phyloP scores from a whole-genome alignment of 2,888 invertebrate species.

The Campoplex nolae region DNA sequence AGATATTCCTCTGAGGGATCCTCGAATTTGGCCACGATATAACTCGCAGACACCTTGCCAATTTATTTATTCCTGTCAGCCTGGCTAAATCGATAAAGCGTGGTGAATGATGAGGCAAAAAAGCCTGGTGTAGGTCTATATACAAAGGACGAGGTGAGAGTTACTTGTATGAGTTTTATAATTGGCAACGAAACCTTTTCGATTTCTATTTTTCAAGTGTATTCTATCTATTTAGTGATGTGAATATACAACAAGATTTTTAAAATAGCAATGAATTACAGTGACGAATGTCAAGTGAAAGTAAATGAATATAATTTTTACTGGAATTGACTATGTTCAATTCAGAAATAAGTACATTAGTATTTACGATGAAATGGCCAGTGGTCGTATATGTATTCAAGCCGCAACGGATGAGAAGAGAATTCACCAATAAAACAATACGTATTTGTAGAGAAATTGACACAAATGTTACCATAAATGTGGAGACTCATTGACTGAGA shows the following conservation, averaged over 20 bases:
- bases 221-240: background rate
- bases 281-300: background rate
- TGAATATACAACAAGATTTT: background rate
- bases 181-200: background rate
- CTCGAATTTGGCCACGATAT: constrained; percentile 53
- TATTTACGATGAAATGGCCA: background rate
- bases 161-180: constrained; percentile 6
- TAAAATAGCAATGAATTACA: background rate
- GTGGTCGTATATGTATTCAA: background rate
- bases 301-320: background rate
- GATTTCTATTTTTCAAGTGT: background rate
- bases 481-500: constrained; percentile 10
- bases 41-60: constrained; percentile 49
- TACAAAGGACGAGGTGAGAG: background rate
- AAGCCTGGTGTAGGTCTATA: background rate
- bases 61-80: constrained; percentile 54
- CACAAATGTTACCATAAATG: background rate
- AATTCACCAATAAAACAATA: background rate
- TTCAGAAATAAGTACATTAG: background rate
- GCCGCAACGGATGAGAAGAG: background rate
- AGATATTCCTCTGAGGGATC: constrained; percentile 34
- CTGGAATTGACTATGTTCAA: background rate
- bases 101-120: constrained; percentile 35
- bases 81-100: constrained; percentile 56
- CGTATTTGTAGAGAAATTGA: background rate